Conservation (phyloP, 1,140 invertebrate genomes). For the Temnothorax curvispinosus region DNA sequence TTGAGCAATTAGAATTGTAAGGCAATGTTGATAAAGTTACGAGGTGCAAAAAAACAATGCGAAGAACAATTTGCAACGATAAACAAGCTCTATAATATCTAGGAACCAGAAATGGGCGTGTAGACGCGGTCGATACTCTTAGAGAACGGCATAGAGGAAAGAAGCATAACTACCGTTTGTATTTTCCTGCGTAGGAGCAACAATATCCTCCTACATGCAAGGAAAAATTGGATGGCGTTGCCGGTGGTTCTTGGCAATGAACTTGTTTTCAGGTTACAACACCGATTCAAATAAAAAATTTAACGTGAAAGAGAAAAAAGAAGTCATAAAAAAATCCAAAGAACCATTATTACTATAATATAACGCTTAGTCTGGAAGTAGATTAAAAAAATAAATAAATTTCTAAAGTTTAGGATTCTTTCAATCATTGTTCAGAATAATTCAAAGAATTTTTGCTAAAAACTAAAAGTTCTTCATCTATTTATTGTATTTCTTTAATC, state of each 20-base stretch:
- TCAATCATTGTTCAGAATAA: background rate
- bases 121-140: constrained; percentile 52
- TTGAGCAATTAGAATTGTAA: background rate
- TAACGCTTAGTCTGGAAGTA: too few relatives aligned
- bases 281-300: constrained; percentile 15
- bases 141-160: constrained; percentile 55
- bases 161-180: constrained; percentile 70
- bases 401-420: background rate
- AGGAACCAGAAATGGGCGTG: constrained; percentile 57
- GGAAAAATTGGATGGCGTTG: constrained; percentile 48
- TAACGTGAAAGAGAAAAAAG: background rate
- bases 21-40: constrained; percentile 6
- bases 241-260: constrained; percentile 74
- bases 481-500: background rate
- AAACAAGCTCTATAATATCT: constrained; percentile 62
- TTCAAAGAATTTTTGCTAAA: background rate
- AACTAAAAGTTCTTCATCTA: background rate
- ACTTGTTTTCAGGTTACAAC: constrained; percentile 65
- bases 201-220: constrained; percentile 21
- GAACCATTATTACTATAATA: background rate
- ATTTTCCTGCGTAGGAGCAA: constrained; percentile 63
- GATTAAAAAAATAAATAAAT: background rate
- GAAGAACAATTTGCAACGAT: constrained; percentile 65
- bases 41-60: constrained; percentile 16
- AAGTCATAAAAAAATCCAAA: background rate